These are phyloP conservation scores for Leptinotarsa texana DNA, from an alignment of 1,140 invertebrate species.

Conservation along the genomic window DNA sequence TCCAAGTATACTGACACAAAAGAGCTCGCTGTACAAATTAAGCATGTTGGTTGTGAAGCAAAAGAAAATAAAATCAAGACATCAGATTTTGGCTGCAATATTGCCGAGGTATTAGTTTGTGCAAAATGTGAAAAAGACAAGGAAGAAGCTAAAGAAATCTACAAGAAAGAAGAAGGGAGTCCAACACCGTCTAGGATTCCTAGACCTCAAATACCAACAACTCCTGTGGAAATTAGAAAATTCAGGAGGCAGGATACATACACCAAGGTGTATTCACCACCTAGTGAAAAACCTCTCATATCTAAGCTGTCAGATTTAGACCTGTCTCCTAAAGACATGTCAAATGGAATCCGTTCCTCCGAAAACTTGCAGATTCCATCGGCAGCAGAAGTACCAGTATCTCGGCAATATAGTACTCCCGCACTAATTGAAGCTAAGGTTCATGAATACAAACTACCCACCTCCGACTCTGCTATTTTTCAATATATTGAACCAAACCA, in stretches of 20 bases:
- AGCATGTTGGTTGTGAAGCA: slow-evolving; percentile 41
- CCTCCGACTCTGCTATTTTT: slow-evolving; percentile 46
- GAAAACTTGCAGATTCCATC: slow-evolving; percentile 48
- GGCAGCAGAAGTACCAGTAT: slow-evolving; percentile 20
- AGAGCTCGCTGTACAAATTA: slow-evolving; percentile 38
- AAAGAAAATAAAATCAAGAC: slow-evolving; percentile 32
- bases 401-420: slow-evolving; percentile 38
- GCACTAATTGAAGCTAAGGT: slow-evolving; percentile 41
- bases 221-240: slow-evolving; percentile 55
- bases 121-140: slow-evolving; percentile 37
- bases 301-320: slow-evolving; percentile 52
- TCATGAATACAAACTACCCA: slow-evolving; percentile 44
- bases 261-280: slow-evolving; percentile 51
- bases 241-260: slow-evolving; percentile 60
- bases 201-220: slow-evolving; percentile 54
- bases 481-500: slow-evolving; percentile 32
- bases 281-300: slow-evolving; percentile 29
- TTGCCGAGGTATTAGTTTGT: slow-evolving; percentile 22
- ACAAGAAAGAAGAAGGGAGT: slow-evolving; percentile 51
- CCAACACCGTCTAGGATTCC: slow-evolving; percentile 55
- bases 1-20: slow-evolving; percentile 49
- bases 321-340: slow-evolving; percentile 47
- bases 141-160: slow-evolving; percentile 43
- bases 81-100: slow-evolving; percentile 38
- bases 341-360: slow-evolving; percentile 42